Evolutionary conservation across 2,113 vertebrate species (phyloP), one percentile per base, ranked within the genome.

Genomic region (Calyptomena viridis): DNA sequence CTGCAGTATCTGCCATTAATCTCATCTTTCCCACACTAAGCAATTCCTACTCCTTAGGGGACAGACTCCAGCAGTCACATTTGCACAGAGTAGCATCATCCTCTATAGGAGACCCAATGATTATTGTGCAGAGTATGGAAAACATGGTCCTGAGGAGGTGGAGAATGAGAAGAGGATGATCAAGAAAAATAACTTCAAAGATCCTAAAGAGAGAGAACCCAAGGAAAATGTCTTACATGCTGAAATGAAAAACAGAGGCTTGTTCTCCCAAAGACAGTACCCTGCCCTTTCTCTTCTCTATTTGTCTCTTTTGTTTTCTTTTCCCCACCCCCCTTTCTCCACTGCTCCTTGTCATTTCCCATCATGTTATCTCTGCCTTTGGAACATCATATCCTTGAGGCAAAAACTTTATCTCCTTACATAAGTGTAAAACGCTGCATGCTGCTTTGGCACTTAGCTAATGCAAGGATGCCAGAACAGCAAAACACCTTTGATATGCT

Each of bases 361-460:
- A 94, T 94, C 81, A 94, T 59, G 58, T 91, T 96, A 69, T 76
- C 60, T 79, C 76, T 87, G 84, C 39, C 69, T 95, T 68, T 76
- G 66, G 84, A 95, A 89, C 93, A 91, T 60, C 40, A 64, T 94
- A 95, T 91, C 95, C 95, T 96, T 52, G 40, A 95, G 94, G 96
- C 84, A 95, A 95, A 89, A 91, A 49, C 74, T 78, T 87, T 76
- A 93, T 91, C 74, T 95, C 58, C 89, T 94, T 84, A 89, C 10
- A 1, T 89, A 79, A 94, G 77, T 75, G 87, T 84, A 91, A 92
- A 89, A 59, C 0, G 1, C 62, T 74, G 76, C 64, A 15, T 40
- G 42, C 68, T 81, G 60, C 68, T 81, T 89, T 93, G 93, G 93
- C 86, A 63, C 83, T 81, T 37, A 28, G 80, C 80, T 84, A 73